phyloP scores from a whole-genome alignment of 2,797 vertebrate species.

The Tenualosa thibaudeaui region DNA sequence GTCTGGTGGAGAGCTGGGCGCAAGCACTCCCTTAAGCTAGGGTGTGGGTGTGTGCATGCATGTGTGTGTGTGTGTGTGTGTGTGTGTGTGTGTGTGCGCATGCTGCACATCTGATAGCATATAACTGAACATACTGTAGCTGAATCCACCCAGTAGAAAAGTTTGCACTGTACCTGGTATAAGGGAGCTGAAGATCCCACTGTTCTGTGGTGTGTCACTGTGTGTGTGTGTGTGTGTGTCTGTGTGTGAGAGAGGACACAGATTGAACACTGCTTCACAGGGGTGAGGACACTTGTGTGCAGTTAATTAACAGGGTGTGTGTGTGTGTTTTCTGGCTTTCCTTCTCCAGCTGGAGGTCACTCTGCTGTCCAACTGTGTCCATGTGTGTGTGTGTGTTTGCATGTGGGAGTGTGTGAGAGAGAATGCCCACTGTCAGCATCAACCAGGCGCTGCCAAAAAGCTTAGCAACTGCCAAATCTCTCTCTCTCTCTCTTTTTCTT shows the following conservation, averaged over 20 bases:
- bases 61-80: too few relatives aligned
- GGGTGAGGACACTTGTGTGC: background rate
- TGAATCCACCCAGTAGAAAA: background rate
- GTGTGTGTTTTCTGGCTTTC: background rate
- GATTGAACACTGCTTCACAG: background rate
- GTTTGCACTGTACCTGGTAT: background rate
- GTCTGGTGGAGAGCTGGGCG: too few relatives aligned
- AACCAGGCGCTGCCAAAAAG: background rate
- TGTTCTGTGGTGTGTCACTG: background rate
- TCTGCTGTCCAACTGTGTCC: background rate
- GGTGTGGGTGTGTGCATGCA: too few relatives aligned
- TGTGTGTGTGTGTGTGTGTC: slow-evolving; percentile 2
- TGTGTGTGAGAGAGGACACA: background rate
- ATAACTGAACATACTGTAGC: too few relatives aligned
- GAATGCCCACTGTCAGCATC: background rate
- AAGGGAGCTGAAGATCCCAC: background rate
- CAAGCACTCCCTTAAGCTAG: too few relatives aligned
- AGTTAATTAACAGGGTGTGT: background rate
- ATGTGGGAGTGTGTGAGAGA: background rate
- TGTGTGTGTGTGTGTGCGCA: too few relatives aligned
- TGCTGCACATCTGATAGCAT: too few relatives aligned
- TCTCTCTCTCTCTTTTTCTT: background rate
- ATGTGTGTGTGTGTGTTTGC: slow-evolving; percentile 6
- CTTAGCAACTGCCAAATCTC: slow-evolving; percentile 5
- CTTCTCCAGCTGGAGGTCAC: slow-evolving; percentile 15